A percentile compares a stretch with the other conserved stretches of the same genome.
phyloP scores from a whole-genome alignment of 2,797 vertebrate species.

The Rhabdomys pumilio region DNA sequence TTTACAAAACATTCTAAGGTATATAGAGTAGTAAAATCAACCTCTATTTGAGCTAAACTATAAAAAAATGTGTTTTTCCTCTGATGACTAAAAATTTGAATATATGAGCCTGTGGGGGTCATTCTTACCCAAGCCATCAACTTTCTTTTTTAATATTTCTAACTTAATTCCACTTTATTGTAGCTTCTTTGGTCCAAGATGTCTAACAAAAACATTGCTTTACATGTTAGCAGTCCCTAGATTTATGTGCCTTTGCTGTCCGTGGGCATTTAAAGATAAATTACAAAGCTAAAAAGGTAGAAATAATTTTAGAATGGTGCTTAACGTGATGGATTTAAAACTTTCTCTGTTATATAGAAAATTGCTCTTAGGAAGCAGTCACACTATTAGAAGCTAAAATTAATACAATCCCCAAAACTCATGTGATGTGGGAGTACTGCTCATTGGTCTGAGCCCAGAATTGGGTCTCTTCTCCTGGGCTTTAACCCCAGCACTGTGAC shows the following conservation, averaged over 20 bases:
- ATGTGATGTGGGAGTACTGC: not conserved
- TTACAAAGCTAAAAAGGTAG: slow-evolving; percentile 69
- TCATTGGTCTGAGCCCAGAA: slow-evolving; percentile 74
- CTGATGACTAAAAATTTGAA: not conserved
- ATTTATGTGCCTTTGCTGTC: slow-evolving; percentile 26
- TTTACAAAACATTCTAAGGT: slow-evolving; percentile 30
- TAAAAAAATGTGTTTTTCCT: not conserved
- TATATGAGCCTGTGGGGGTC: not conserved
- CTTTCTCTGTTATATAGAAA: slow-evolving; percentile 55
- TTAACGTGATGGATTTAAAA: slow-evolving; percentile 75
- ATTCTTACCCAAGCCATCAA: not conserved
- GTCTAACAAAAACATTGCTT: slow-evolving; percentile 23
- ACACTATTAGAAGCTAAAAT: slow-evolving; percentile 75
- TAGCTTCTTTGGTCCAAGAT: slow-evolving; percentile 30
- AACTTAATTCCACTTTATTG: slow-evolving; percentile 24
- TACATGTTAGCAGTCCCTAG: slow-evolving; percentile 15
- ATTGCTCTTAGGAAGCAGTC: slow-evolving; percentile 64
- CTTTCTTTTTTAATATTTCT: slow-evolving; percentile 15
- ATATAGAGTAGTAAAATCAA: not conserved
- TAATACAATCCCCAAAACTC: slow-evolving; percentile 77
- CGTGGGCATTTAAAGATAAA: slow-evolving; percentile 62
- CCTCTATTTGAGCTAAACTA: slow-evolving; percentile 25
- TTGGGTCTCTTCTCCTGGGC: slow-evolving; percentile 70
- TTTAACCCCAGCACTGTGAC: slow-evolving; percentile 71
- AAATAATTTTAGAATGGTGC: slow-evolving; percentile 68